A percentile compares a stretch with the other conserved stretches of the same genome.
These are phyloP conservation scores for Polyommatus icarus DNA, from an alignment of 2,888 invertebrate genomes.

Conservation along the genomic window DNA sequence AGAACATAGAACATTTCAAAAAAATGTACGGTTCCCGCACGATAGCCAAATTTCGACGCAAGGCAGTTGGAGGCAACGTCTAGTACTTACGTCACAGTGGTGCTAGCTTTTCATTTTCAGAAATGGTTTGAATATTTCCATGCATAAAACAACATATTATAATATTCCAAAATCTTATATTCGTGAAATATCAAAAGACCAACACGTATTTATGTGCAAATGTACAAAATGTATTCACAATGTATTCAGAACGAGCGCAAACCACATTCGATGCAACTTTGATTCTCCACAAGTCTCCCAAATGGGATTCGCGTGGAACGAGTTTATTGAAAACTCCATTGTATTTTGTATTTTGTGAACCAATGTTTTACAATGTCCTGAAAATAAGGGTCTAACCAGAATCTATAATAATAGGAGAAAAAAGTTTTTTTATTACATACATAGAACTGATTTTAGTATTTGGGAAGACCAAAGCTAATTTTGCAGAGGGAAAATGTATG, in stretches of 20 bases:
- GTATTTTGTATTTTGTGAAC: background rate
- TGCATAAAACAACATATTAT: background rate
- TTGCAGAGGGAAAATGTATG: too few relatives aligned
- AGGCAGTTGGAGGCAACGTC: too few relatives aligned
- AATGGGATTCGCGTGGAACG: background rate
- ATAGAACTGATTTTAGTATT: too few relatives aligned
- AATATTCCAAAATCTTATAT: background rate
- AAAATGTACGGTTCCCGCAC: too few relatives aligned
- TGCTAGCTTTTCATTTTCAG: background rate
- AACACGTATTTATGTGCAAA: slow-evolving; percentile 17
- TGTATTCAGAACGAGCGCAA: background rate
- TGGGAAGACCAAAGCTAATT: too few relatives aligned
- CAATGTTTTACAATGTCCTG: background rate
- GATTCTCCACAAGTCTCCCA: background rate
- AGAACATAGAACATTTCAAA: too few relatives aligned
- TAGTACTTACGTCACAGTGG: too few relatives aligned
- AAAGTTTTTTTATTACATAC: too few relatives aligned
- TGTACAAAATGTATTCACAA: background rate
- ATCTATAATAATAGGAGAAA: too few relatives aligned
- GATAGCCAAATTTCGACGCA: background rate
- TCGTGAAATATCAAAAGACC: background rate
- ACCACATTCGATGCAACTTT: slow-evolving; percentile 17
- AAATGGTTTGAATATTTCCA: background rate
- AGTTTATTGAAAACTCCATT: background rate
- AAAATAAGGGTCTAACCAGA: too few relatives aligned